These are phyloP conservation scores for Nomada fucata DNA, from an alignment of 2,888 invertebrate genomes.

Conservation along the genomic window DNA sequence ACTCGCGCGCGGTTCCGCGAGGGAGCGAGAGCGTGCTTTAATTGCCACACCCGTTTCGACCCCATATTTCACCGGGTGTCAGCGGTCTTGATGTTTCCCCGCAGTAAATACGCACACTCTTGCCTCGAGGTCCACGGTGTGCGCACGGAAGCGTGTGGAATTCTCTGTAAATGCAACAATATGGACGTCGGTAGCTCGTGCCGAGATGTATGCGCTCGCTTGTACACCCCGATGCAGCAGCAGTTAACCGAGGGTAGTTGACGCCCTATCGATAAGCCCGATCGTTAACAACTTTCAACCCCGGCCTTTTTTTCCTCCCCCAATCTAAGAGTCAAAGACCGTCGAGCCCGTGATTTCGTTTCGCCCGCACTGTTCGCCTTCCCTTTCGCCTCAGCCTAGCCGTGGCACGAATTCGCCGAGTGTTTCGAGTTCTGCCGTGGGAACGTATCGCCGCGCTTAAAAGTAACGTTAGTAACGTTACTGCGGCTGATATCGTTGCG, in stretches of 20 bases:
- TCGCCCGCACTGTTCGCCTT: not conserved
- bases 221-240: constrained; percentile 48
- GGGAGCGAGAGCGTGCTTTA: constrained; percentile 63
- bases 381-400: not conserved
- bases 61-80: constrained; percentile 74
- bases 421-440: constrained; percentile 37
- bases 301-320: constrained; percentile 10
- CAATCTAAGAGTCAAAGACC: not conserved
- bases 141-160: constrained; percentile 35
- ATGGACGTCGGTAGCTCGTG: constrained; percentile 36
- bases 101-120: constrained; percentile 71
- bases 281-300: constrained; percentile 70
- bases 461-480: constrained; percentile 64
- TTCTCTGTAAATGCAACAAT: constrained; percentile 59
- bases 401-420: constrained; percentile 24
- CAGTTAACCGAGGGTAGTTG: constrained; percentile 34
- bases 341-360: not conserved
- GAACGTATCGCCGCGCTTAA: constrained; percentile 56
- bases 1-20: constrained; percentile 5
- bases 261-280: constrained; percentile 69
- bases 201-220: constrained; percentile 58
- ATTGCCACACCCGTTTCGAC: constrained; percentile 73
- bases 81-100: constrained; percentile 74
- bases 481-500: constrained; percentile 55
- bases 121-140: constrained; percentile 53